These are phyloP conservation scores for Ceratina japonica DNA, from an alignment of 1,140 invertebrate species.

Conservation along the genomic window DNA sequence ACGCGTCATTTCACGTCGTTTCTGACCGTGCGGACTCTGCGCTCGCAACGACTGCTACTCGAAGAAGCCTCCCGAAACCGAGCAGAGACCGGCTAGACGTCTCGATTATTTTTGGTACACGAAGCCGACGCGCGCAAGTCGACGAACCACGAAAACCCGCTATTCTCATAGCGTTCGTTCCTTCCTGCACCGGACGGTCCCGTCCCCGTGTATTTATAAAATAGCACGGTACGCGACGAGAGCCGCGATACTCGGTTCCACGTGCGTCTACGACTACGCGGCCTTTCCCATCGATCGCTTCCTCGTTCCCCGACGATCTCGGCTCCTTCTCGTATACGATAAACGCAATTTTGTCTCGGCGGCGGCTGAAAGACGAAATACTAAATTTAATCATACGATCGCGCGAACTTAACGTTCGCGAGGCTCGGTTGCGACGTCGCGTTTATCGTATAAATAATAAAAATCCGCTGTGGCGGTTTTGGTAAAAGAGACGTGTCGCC, in stretches of 20 bases:
- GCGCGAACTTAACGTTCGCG: too few species aligned
- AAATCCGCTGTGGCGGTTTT: too few species aligned
- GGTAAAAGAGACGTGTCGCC: too few species aligned
- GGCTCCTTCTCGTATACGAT: too few species aligned
- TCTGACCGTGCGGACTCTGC: not conserved
- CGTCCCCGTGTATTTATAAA: constrained; percentile 69
- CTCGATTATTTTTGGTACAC: constrained; percentile 60
- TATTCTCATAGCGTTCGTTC: not conserved
- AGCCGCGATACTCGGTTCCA: not conserved
- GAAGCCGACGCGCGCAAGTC: constrained; percentile 36
- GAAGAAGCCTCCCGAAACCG: constrained; percentile 10
- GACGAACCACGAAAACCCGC: constrained; percentile 24
- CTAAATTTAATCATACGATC: not conserved
- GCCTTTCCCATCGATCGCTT: not conserved
- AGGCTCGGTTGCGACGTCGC: too few species aligned
- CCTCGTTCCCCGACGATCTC: too few species aligned
- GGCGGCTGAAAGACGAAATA: not conserved
- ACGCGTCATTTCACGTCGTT: not conserved
- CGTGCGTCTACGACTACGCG: not conserved
- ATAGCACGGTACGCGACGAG: constrained; percentile 21
- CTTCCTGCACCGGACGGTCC: not conserved
- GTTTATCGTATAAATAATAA: too few species aligned
- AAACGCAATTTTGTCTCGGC: not conserved
- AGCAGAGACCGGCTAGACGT: constrained; percentile 15
- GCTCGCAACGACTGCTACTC: not conserved